These are phyloP conservation scores for Euphonia xanthogaster DNA, from an alignment of 2,797 vertebrate genomes.

Conservation along the genomic window DNA sequence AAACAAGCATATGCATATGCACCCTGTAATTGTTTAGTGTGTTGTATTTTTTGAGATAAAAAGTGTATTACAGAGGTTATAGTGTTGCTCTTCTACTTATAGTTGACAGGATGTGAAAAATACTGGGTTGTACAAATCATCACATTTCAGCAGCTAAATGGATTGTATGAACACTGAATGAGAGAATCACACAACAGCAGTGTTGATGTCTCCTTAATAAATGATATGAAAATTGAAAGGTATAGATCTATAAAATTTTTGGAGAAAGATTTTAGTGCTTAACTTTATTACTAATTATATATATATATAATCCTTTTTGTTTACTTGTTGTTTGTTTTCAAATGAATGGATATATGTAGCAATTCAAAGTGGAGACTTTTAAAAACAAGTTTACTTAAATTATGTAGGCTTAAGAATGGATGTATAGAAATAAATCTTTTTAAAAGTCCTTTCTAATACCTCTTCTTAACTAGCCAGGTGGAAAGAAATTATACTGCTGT, in stretches of 20 bases:
- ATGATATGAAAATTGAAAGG: not conserved
- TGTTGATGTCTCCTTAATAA: not conserved
- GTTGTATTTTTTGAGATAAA: not conserved
- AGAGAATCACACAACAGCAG: not conserved
- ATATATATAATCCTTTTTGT: not conserved
- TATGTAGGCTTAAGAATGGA: not conserved
- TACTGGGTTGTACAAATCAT: not conserved
- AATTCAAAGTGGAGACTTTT: not conserved
- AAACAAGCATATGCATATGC: not conserved
- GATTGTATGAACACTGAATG: not conserved
- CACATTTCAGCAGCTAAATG: not conserved
- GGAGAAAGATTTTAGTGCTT: not conserved
- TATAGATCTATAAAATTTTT: not conserved
- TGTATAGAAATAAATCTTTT: not conserved
- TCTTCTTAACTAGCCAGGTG: not conserved
- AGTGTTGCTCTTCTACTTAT: not conserved
- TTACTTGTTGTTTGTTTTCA: not conserved
- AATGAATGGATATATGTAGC: not conserved
- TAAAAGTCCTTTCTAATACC: not conserved
- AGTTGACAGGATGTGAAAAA: not conserved
- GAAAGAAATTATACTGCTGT: not conserved
- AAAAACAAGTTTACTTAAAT: not conserved
- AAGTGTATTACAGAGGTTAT: not conserved
- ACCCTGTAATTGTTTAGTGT: not conserved
- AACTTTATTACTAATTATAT: not conserved